Evolutionary conservation across 2,113 vertebrate species (phyloP).

Genomic region (Hippotragus niger): DNA sequence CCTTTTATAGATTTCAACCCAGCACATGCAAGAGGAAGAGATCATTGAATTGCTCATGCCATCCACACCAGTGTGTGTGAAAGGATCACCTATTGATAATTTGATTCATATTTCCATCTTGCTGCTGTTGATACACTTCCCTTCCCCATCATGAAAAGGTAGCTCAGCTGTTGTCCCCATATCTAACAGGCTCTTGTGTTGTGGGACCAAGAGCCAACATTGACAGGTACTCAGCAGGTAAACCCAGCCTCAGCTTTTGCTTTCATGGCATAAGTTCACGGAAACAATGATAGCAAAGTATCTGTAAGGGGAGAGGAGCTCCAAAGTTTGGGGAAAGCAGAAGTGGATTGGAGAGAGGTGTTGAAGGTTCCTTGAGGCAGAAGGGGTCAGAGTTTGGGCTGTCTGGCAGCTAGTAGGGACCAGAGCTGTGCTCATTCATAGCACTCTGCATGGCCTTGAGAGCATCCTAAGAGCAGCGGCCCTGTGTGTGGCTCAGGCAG

Average conservation of each 20-base stretch:
- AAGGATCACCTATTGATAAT: background rate
- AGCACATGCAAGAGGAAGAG: background rate
- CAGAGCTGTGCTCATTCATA: background rate
- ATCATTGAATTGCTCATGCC: background rate
- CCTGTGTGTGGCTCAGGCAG: background rate
- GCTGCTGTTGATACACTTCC: background rate
- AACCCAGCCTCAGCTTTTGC: background rate
- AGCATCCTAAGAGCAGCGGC: background rate
- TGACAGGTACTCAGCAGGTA: background rate
- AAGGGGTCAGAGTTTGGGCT: background rate
- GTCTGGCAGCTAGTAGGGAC: background rate
- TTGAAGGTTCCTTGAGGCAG: background rate
- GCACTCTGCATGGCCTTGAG: background rate
- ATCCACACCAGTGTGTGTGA: background rate
- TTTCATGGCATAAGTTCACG: background rate
- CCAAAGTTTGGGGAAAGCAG: background rate
- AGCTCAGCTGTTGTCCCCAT: background rate
- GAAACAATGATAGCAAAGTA: background rate
- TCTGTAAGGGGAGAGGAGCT: background rate
- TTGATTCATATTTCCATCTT: background rate
- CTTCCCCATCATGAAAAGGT: background rate
- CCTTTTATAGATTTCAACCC: background rate
- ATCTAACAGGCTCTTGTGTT: background rate
- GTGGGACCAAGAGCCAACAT: background rate
- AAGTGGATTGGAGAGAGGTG: background rate